Percentiles rank a stretch among this genome's conserved stretches.
These are phyloP conservation scores for Temnopleurus reevesii DNA, from an alignment of 53 echinoderm and acorn worm species.

Conservation along the genomic window DNA sequence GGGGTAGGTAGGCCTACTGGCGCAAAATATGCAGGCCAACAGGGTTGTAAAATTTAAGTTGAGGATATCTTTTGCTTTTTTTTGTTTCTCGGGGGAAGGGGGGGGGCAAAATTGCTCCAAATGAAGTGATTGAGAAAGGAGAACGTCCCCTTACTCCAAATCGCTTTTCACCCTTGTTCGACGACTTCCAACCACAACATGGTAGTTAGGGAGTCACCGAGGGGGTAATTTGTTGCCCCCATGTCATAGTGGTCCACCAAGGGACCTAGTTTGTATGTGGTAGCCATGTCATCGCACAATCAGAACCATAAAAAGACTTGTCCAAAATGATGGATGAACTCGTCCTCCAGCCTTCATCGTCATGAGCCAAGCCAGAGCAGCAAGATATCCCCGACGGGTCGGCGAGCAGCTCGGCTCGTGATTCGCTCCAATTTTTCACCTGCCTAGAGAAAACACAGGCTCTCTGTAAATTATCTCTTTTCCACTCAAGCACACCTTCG, in stretches of 20 bases:
- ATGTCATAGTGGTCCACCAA: conserved; percentile 10
- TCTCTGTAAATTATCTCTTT: neutral
- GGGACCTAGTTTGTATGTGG: conserved; percentile 1
- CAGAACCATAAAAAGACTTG: neutral
- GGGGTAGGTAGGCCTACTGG: too few relatives aligned
- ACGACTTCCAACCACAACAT: neutral
- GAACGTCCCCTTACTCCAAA: too few relatives aligned
- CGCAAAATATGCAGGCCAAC: too few relatives aligned
- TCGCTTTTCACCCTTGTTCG: too few relatives aligned
- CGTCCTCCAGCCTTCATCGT: neutral
- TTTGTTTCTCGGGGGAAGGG: too few relatives aligned
- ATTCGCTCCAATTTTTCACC: neutral
- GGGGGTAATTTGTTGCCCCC: conserved; percentile 38
- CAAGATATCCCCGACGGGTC: conserved; percentile 13
- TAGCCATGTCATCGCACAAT: conserved; percentile 33
- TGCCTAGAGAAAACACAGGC: neutral
- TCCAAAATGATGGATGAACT: conserved; percentile 19
- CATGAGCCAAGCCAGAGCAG: conserved; percentile 30
- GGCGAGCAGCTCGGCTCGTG: too few relatives aligned
- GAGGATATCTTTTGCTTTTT: too few relatives aligned
- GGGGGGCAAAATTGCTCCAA: too few relatives aligned
- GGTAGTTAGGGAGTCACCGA: neutral
- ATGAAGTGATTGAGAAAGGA: too few relatives aligned
- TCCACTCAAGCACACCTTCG: neutral
- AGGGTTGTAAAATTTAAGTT: too few relatives aligned